Conservation (phyloP, 1,140 invertebrate genomes). For the Sitodiplosis mosellana region DNA sequence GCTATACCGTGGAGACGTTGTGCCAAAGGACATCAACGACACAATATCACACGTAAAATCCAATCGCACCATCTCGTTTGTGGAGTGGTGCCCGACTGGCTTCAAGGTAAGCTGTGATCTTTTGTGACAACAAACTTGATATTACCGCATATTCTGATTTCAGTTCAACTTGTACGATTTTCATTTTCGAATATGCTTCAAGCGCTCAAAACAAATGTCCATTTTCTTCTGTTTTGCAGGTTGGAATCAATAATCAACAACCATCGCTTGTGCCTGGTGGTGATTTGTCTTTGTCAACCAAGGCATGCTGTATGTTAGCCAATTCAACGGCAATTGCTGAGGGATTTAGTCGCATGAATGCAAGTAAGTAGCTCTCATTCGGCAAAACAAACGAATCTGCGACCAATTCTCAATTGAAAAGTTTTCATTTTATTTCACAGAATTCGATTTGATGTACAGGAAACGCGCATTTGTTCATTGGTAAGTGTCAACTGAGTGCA, state of each 20-base stretch:
- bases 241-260: conserved; percentile 38
- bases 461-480: conserved; percentile 55
- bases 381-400: too few relatives aligned
- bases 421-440: too few relatives aligned
- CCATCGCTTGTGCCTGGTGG: conserved; percentile 42
- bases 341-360: conserved; percentile 47
- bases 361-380: conserved; percentile 21
- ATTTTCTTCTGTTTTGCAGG: too few relatives aligned
- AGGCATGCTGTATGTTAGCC: conserved; percentile 48
- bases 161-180: too few relatives aligned
- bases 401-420: too few relatives aligned
- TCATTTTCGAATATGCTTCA: too few relatives aligned
- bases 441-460: conserved; percentile 54
- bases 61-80: background rate
- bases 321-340: conserved; percentile 56
- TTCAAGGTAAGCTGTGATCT: too few relatives aligned
- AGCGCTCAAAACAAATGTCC: too few relatives aligned
- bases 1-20: conserved; percentile 37
- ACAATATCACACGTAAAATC: background rate
- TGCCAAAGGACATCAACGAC: conserved; percentile 30
- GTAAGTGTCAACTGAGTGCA: conserved; percentile 36
- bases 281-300: conserved; percentile 38
- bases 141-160: too few relatives aligned
- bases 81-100: too few relatives aligned
- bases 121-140: too few relatives aligned